Conservation (phyloP, 2,888 invertebrate species). For the Nemotelus pantherinus region DNA sequence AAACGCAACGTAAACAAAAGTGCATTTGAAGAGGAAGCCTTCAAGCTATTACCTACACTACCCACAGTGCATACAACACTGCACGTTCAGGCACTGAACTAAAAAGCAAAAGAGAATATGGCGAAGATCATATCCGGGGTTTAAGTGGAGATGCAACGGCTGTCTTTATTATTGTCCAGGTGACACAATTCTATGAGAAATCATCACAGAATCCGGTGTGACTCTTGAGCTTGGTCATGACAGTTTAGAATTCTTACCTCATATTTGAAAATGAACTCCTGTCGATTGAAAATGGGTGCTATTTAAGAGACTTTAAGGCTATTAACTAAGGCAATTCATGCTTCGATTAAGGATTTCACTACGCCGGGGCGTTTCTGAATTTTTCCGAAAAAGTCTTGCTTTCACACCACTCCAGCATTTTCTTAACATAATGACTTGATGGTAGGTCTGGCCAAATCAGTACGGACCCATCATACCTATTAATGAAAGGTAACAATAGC, state of each 20-base stretch:
- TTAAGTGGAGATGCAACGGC: slow-evolving; percentile 6
- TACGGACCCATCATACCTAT: too few species aligned
- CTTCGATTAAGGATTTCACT: too few species aligned
- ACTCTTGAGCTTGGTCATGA: slow-evolving; percentile 14
- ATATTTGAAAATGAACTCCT: neutral
- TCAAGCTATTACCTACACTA: neutral
- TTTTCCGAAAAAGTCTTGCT: too few species aligned
- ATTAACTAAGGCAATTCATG: too few species aligned
- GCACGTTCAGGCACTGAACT: neutral
- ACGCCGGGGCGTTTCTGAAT: too few species aligned
- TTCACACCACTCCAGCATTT: too few species aligned
- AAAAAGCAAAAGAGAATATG: slow-evolving; percentile 4
- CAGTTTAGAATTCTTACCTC: slow-evolving; percentile 6
- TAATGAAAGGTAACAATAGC: too few species aligned
- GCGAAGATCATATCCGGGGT: slow-evolving; percentile 30
- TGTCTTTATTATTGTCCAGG: slow-evolving; percentile 17
- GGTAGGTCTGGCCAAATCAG: too few species aligned
- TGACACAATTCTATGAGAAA: slow-evolving; percentile 36
- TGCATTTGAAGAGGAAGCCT: neutral
- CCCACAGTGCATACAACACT: neutral
- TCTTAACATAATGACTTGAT: too few species aligned
- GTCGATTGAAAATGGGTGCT: neutral
- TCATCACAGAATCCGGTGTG: slow-evolving; percentile 23
- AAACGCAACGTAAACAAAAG: too few species aligned
- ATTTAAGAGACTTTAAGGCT: too few species aligned